A percentile compares a stretch with the other conserved stretches of the same genome.
Evolutionary conservation across 2,888 invertebrate genomes (phyloP).

Genomic region (Tachystola acroxantha): DNA sequence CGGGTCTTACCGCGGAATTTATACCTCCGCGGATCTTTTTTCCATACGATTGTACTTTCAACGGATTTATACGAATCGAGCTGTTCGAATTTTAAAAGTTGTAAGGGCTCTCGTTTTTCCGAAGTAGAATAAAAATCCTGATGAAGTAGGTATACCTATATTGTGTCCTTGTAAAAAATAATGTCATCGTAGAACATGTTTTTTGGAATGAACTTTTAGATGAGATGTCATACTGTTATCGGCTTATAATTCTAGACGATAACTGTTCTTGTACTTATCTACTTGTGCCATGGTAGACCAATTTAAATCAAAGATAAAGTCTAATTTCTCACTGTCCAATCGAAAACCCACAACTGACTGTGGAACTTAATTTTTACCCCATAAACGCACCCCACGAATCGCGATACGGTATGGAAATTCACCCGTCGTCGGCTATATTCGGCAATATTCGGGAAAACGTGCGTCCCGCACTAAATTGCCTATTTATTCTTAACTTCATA

Average conservation of each 20-base stretch:
- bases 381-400: slow-evolving; percentile 73
- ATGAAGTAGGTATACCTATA: too few relatives aligned
- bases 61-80: slow-evolving; percentile 40
- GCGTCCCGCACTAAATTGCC: slow-evolving; percentile 74
- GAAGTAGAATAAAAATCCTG: too few relatives aligned
- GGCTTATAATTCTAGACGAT: too few relatives aligned
- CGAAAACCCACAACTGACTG: slow-evolving; percentile 56
- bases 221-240: too few relatives aligned
- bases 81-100: slow-evolving; percentile 18
- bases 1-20: slow-evolving; percentile 65
- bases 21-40: slow-evolving; percentile 60
- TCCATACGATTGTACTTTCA: slow-evolving; percentile 61
- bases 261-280: too few relatives aligned
- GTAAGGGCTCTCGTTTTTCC: not conserved
- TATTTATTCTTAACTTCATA: slow-evolving; percentile 80
- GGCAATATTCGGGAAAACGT: slow-evolving; percentile 74
- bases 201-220: too few relatives aligned
- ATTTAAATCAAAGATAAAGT: too few relatives aligned
- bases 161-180: too few relatives aligned
- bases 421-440: slow-evolving; percentile 71
- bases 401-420: slow-evolving; percentile 76
- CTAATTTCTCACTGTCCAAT: slow-evolving; percentile 41
- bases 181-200: too few relatives aligned
- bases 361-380: slow-evolving; percentile 75
- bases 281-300: too few relatives aligned